A percentile compares a stretch with the other conserved stretches of the same genome.
Evolutionary conservation across 1,140 invertebrate species (phyloP).

Genomic region (Hylaeus anthracinus): DNA sequence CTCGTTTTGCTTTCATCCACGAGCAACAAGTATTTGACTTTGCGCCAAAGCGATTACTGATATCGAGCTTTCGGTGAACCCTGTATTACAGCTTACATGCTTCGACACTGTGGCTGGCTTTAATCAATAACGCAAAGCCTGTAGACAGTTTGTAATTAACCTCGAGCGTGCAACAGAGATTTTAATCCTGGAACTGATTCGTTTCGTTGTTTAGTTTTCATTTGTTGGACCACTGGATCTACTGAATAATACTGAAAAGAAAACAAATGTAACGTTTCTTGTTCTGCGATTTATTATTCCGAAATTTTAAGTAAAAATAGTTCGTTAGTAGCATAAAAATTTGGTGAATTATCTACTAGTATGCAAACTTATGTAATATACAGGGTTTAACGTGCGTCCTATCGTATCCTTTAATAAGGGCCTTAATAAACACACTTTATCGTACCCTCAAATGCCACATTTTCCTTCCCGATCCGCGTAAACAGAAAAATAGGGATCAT

Average conservation of each 20-base stretch:
- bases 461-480: background rate
- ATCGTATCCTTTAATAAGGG: background rate
- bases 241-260: too few relatives aligned
- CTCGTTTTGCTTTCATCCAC: background rate
- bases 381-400: too few relatives aligned
- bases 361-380: background rate
- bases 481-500: background rate
- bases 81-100: background rate
- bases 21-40: conserved; percentile 16
- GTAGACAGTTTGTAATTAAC: background rate
- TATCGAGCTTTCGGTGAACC: background rate
- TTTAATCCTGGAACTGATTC: background rate
- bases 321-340: too few relatives aligned
- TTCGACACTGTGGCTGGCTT: background rate
- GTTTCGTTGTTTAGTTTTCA: background rate
- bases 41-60: background rate
- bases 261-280: too few relatives aligned
- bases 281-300: too few relatives aligned
- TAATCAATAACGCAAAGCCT: background rate
- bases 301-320: too few relatives aligned
- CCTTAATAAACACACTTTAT: background rate
- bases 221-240: too few relatives aligned
- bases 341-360: background rate
- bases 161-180: background rate
- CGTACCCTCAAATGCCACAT: too few relatives aligned